Conservation (phyloP, 1,140 invertebrate genomes). For the Sweltsa coloradensis region DNA sequence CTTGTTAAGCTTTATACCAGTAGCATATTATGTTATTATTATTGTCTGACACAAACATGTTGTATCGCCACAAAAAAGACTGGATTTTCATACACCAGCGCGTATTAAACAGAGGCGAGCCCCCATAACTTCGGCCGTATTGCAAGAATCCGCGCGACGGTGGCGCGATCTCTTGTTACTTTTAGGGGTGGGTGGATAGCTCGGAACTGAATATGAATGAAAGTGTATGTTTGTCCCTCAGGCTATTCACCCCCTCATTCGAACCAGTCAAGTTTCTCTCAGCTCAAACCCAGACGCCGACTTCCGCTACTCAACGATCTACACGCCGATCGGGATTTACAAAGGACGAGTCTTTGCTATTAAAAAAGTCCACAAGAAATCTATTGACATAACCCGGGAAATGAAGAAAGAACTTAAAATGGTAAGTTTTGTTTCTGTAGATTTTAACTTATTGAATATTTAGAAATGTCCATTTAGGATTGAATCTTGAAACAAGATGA, state of each 20-base stretch:
- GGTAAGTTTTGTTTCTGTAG: slow-evolving; percentile 35
- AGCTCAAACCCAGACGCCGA: slow-evolving; percentile 76
- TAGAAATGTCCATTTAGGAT: background rate
- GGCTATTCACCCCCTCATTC: slow-evolving; percentile 40
- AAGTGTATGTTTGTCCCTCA: background rate
- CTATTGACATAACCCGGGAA: slow-evolving; percentile 76
- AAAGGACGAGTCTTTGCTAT: slow-evolving; percentile 76
- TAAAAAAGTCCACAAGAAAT: slow-evolving; percentile 71
- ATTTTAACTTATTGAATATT: background rate
- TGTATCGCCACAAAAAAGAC: too few species aligned
- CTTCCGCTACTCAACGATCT: slow-evolving; percentile 74
- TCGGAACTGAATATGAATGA: background rate
- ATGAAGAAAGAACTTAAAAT: slow-evolving; percentile 94
- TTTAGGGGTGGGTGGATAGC: too few species aligned
- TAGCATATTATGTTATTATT: too few species aligned
- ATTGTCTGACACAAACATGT: too few species aligned
- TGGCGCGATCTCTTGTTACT: too few species aligned
- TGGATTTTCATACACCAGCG: too few species aligned
- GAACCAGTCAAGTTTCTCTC: slow-evolving; percentile 74
- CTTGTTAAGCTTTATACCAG: too few species aligned
- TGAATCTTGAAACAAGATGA: too few species aligned
- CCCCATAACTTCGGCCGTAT: too few species aligned
- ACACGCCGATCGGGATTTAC: slow-evolving; percentile 80
- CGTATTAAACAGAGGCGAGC: too few species aligned
- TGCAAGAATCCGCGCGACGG: too few species aligned